Evolutionary conservation across 92 coral and sea anemone species (phyloP).

Genomic region (Micromussa lordhowensis): DNA sequence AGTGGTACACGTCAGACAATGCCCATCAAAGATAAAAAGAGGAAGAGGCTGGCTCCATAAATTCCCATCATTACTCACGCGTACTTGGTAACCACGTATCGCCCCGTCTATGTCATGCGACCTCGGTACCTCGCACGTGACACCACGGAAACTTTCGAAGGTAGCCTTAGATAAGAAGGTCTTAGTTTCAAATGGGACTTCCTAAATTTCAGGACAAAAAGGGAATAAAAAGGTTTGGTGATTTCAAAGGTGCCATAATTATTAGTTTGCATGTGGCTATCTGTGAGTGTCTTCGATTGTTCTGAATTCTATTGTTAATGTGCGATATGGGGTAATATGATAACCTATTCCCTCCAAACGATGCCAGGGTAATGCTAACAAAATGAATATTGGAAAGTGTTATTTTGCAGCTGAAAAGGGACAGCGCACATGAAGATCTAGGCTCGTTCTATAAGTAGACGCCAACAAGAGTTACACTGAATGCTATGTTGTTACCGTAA

Average conservation of each 20-base stretch:
- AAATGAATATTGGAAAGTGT: no score
- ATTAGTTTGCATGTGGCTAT: not conserved
- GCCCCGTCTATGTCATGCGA: constrained; percentile 56
- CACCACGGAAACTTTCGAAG: constrained; percentile 87
- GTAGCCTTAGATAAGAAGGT: constrained; percentile 77
- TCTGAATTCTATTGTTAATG: not conserved
- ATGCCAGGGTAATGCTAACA: no score
- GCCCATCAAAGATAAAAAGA: constrained; percentile 70
- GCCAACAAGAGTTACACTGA: not conserved
- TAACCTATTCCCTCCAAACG: no score
- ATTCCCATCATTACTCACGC: constrained; percentile 86
- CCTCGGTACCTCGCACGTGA: constrained; percentile 77
- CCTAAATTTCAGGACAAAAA: constrained; percentile 51
- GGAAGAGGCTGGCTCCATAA: constrained; percentile 85
- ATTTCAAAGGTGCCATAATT: not conserved
- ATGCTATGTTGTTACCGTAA: constrained; percentile 54
- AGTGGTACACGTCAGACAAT: constrained; percentile 74
- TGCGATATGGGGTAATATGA: not conserved
- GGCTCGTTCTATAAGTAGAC: not conserved
- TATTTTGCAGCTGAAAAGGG: no score
- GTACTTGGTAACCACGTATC: constrained; percentile 71
- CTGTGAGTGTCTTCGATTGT: not conserved
- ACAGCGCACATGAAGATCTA: no score
- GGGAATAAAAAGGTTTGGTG: not conserved
- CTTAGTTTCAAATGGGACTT: constrained; percentile 40